A percentile compares a stretch with the other conserved stretches of the same genome.
Conservation (phyloP, 2,888 invertebrate genomes). For the Atethmia centrago region DNA sequence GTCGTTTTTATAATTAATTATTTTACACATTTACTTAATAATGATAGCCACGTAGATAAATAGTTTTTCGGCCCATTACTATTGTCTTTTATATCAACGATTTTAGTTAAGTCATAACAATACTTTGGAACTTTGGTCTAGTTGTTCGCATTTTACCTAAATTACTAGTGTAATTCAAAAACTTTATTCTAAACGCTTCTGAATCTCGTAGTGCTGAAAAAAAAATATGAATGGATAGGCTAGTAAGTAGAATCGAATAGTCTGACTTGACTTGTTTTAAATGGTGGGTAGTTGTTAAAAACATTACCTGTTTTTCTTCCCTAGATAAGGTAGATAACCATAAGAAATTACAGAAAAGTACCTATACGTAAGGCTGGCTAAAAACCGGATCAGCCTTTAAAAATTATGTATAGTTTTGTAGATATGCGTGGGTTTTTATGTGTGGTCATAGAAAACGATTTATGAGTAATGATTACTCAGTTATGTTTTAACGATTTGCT, state of each 20-base stretch:
- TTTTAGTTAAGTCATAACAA: background rate
- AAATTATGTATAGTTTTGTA: background rate
- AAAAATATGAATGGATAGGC: background rate
- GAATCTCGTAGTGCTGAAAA: background rate
- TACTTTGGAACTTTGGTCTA: background rate
- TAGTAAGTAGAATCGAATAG: background rate
- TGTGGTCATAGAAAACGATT: slow-evolving; percentile 39
- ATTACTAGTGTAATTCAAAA: background rate
- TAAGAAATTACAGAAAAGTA: background rate
- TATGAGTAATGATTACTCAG: slow-evolving; percentile 30
- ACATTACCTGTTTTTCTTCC: background rate
- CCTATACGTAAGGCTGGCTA: background rate
- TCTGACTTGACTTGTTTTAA: background rate
- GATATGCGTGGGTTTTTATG: slow-evolving; percentile 23
- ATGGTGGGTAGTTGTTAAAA: background rate
- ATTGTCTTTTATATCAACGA: background rate
- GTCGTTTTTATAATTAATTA: background rate
- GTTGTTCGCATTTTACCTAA: background rate
- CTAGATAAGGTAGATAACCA: background rate
- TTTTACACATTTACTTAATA: background rate
- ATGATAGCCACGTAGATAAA: background rate
- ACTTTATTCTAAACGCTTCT: background rate
- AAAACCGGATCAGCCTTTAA: slow-evolving; percentile 32
- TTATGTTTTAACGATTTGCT: slow-evolving; percentile 14
- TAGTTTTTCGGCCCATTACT: background rate